A percentile compares a stretch with the other conserved stretches of the same genome.
phyloP scores from a whole-genome alignment of 2,888 invertebrate genomes.

The Ditylenchus weischeri region DNA sequence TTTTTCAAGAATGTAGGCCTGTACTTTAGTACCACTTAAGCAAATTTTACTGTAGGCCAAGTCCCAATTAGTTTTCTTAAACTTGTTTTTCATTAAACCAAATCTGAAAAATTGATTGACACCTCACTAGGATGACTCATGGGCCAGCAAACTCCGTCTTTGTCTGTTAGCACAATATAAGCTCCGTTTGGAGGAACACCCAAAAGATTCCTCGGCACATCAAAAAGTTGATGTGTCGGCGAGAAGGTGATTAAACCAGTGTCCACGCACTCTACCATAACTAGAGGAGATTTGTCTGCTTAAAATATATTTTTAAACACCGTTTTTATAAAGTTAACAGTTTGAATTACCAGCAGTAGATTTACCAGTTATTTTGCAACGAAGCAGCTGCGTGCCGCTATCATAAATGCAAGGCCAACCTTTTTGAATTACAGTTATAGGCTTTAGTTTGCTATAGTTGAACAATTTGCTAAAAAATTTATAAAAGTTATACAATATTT shows the following conservation, averaged over 20 bases:
- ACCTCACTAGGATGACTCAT: conserved; percentile 10
- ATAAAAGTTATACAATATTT: no score
- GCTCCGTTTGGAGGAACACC: neutral
- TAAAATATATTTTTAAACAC: no score
- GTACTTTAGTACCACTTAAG: neutral
- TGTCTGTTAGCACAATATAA: conserved; percentile 4
- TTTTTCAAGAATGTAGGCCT: neutral
- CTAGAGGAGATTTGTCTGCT: neutral
- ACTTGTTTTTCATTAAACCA: no score
- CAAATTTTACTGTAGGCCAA: neutral
- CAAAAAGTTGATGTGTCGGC: neutral
- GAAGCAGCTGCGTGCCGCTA: neutral
- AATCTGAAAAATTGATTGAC: no score
- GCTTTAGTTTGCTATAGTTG: neutral
- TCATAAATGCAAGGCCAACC: conserved; percentile 2
- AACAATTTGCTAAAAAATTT: no score
- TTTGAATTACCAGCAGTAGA: neutral
- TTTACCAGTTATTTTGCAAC: neutral
- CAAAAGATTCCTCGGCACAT: neutral
- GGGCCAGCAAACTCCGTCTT: conserved; percentile 1
- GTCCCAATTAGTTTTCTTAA: neutral
- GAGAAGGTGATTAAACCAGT: neutral
- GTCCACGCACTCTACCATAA: conserved; percentile 2
- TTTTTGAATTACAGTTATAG: neutral
- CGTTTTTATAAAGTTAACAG: neutral